phyloP scores from a whole-genome alignment of 1,140 invertebrate genomes.

The Linepithema humile region DNA sequence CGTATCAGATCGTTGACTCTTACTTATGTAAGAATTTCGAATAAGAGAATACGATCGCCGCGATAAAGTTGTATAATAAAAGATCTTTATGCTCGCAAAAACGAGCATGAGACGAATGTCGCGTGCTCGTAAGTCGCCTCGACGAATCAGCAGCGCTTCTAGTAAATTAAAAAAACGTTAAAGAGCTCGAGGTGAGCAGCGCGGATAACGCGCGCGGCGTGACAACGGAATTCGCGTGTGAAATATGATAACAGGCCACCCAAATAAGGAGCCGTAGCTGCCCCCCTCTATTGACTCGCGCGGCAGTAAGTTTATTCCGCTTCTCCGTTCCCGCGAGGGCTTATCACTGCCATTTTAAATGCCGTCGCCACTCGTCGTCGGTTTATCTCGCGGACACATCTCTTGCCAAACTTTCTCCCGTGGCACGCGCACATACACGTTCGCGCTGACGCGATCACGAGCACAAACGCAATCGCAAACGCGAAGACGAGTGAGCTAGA shows the following conservation, averaged over 20 bases:
- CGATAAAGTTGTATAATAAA: not conserved
- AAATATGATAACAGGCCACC: slow-evolving; percentile 84
- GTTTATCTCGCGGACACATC: slow-evolving; percentile 84
- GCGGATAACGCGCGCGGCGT: not conserved
- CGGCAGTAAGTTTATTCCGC: slow-evolving; percentile 29
- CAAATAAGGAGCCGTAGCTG: slow-evolving; percentile 81
- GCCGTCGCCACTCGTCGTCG: slow-evolving; percentile 73
- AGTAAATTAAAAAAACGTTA: not conserved
- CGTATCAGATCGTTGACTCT: too few relatives aligned
- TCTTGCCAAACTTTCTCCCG: slow-evolving; percentile 84
- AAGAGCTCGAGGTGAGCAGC: not conserved
- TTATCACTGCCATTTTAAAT: slow-evolving; percentile 84
- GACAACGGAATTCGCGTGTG: slow-evolving; percentile 78
- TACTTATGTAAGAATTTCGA: not conserved
- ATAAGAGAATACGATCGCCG: not conserved
- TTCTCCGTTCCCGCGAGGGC: slow-evolving; percentile 54
- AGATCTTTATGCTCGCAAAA: too few relatives aligned
- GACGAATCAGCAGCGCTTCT: not conserved
- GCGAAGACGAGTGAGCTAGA: slow-evolving; percentile 1
- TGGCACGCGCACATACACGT: slow-evolving; percentile 70
- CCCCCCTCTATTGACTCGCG: slow-evolving; percentile 62
- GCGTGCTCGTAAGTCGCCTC: too few relatives aligned
- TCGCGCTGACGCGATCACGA: slow-evolving; percentile 35
- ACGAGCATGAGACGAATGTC: too few relatives aligned
- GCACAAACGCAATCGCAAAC: not conserved